Conservation (phyloP, 1,140 invertebrate genomes). For the Drosophila repletoides region DNA sequence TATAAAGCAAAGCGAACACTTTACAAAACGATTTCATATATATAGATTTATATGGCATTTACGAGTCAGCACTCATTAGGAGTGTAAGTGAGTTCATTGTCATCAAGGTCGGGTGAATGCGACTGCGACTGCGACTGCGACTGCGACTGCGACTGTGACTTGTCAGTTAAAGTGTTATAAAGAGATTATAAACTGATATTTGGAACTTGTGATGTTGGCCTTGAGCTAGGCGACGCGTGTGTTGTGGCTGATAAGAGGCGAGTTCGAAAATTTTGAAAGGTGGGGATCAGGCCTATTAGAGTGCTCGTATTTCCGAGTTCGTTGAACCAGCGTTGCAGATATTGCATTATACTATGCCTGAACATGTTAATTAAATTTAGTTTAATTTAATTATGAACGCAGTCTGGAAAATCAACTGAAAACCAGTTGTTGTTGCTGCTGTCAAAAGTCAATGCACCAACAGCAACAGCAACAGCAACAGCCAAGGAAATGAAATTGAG, state of each 20-base stretch:
- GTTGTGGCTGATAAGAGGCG: slow-evolving; percentile 38
- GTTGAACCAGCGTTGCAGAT: slow-evolving; percentile 51
- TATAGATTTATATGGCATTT: slow-evolving; percentile 13
- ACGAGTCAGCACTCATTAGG: neutral
- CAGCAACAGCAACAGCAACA: too few relatives aligned
- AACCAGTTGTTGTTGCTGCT: slow-evolving; percentile 26
- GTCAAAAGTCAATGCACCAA: slow-evolving; percentile 58
- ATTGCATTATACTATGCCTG: slow-evolving; percentile 65
- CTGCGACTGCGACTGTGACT: neutral
- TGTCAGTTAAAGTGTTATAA: slow-evolving; percentile 1
- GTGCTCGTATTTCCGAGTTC: slow-evolving; percentile 30
- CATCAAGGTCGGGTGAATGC: slow-evolving; percentile 58
- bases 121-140: slow-evolving; percentile 1
- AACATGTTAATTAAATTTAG: slow-evolving; percentile 76
- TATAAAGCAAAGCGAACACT: slow-evolving; percentile 17
- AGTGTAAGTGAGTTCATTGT: slow-evolving; percentile 61
- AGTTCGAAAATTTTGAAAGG: neutral
- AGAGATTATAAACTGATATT: slow-evolving; percentile 34
- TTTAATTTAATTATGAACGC: slow-evolving; percentile 69
- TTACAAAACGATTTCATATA: slow-evolving; percentile 37
- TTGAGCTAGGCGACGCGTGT: slow-evolving; percentile 11
- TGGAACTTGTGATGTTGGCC: slow-evolving; percentile 10
- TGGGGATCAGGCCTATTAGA: slow-evolving; percentile 5
- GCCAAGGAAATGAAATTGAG: slow-evolving; percentile 59
- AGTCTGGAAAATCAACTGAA: slow-evolving; percentile 19